These are phyloP conservation scores for Linnaemya vulpina DNA, from an alignment of 2,888 invertebrate species.

Conservation along the genomic window DNA sequence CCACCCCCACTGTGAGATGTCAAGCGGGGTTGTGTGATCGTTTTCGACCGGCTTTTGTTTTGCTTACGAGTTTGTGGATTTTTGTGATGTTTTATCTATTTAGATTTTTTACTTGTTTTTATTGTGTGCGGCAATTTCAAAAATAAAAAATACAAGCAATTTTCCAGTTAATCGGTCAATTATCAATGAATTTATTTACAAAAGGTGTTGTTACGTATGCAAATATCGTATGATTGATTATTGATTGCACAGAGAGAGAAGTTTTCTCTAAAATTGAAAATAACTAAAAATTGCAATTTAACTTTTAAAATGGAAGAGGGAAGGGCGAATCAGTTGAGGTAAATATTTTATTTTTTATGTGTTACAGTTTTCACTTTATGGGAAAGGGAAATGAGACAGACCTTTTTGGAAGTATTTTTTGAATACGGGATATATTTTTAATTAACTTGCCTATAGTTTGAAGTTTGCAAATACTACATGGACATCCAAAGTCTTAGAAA, in stretches of 20 bases:
- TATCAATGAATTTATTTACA: conserved; percentile 25
- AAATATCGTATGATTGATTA: conserved; percentile 45
- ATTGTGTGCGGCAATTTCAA: not conserved
- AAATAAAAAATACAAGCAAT: conserved; percentile 13
- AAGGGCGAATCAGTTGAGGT: too few relatives aligned
- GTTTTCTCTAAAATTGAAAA: not conserved
- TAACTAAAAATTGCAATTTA: not conserved
- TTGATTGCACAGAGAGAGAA: not conserved
- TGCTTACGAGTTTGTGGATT: not conserved
- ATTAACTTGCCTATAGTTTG: too few relatives aligned
- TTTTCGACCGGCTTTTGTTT: not conserved
- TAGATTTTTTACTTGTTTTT: not conserved
- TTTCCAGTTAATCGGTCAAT: conserved; percentile 22
- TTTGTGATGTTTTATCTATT: not conserved
- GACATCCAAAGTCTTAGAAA: too few relatives aligned
- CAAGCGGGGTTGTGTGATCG: not conserved
- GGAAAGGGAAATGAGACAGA: too few relatives aligned
- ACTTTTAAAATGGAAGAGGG: too few relatives aligned
- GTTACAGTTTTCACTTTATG: too few relatives aligned
- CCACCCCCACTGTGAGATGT: too few relatives aligned
- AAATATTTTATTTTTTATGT: too few relatives aligned
- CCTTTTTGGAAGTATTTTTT: too few relatives aligned
- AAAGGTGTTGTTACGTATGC: not conserved
- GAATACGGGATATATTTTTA: too few relatives aligned
- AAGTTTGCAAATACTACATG: too few relatives aligned